Conservation (phyloP, 2,888 invertebrate genomes). For the Heliconius erato region DNA sequence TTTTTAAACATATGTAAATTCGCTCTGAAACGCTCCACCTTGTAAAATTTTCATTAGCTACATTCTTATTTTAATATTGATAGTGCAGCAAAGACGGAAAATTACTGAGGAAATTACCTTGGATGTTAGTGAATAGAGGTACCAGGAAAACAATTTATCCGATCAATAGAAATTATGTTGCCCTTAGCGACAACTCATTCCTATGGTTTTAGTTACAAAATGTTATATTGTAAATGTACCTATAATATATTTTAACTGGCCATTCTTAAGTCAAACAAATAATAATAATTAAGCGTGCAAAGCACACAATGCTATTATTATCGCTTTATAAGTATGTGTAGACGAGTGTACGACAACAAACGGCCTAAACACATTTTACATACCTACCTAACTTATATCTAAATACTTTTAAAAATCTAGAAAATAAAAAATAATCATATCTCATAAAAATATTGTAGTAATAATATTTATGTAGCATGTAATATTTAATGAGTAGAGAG, state of each 20-base stretch:
- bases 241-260: not conserved
- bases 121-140: slow-evolving; percentile 25
- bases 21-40: not conserved
- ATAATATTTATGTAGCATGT: too few relatives aligned
- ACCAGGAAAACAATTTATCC: slow-evolving; percentile 38
- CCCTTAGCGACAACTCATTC: slow-evolving; percentile 32
- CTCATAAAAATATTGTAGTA: not conserved
- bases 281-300: not conserved
- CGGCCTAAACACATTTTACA: not conserved
- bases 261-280: not conserved
- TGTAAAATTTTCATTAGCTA: not conserved
- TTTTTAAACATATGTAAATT: not conserved
- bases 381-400: not conserved
- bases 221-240: not conserved
- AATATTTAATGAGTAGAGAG: not conserved
- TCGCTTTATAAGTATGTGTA: not conserved
- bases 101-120: slow-evolving; percentile 35
- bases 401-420: not conserved
- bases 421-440: not conserved
- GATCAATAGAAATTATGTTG: slow-evolving; percentile 44
- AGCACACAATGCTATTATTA: slow-evolving; percentile 14
- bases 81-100: slow-evolving; percentile 42
- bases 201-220: not conserved
- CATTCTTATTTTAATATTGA: slow-evolving; percentile 25
- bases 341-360: not conserved